Evolutionary conservation across 1,140 invertebrate genomes (phyloP).

Genomic region (Drosophila busckii): DNA sequence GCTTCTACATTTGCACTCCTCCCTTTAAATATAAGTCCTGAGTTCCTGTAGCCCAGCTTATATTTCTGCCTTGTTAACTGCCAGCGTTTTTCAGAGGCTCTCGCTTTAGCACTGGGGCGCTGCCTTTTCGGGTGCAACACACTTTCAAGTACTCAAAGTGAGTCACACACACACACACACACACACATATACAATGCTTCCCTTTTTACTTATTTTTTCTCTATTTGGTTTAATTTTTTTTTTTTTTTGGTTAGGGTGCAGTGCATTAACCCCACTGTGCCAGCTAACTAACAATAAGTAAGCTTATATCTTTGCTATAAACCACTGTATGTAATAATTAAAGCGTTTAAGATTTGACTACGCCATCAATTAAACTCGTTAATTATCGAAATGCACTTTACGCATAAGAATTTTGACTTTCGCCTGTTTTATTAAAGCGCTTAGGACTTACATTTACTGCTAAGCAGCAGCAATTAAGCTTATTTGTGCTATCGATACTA

Average conservation of each 20-base stretch:
- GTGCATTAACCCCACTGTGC: constrained; percentile 41
- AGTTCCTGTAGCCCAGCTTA: not conserved
- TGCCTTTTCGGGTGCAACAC: constrained; percentile 62
- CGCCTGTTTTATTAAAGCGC: no score
- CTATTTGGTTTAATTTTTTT: constrained; percentile 1
- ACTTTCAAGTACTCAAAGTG: constrained; percentile 63
- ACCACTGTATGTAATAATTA: no score
- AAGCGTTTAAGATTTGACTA: no score
- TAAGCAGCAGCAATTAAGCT: no score
- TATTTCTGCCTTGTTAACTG: constrained; percentile 7
- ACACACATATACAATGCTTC: constrained; percentile 32
- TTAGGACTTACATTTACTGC: no score
- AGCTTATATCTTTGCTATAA: no score
- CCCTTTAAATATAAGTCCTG: not conserved
- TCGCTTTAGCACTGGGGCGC: constrained; percentile 20
- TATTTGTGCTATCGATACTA: no score
- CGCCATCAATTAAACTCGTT: no score
- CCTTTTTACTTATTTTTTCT: constrained; percentile 25
- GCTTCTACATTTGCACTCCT: not conserved
- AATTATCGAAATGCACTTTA: no score
- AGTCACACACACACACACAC: no score
- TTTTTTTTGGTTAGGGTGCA: constrained; percentile 36
- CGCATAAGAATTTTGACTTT: no score
- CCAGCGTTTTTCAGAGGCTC: not conserved
- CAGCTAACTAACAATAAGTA: no score